Percentiles rank a stretch among this genome's conserved stretches.
Conservation (phyloP, 2,797 vertebrate genomes). For the Enteromius argenteus region DNA sequence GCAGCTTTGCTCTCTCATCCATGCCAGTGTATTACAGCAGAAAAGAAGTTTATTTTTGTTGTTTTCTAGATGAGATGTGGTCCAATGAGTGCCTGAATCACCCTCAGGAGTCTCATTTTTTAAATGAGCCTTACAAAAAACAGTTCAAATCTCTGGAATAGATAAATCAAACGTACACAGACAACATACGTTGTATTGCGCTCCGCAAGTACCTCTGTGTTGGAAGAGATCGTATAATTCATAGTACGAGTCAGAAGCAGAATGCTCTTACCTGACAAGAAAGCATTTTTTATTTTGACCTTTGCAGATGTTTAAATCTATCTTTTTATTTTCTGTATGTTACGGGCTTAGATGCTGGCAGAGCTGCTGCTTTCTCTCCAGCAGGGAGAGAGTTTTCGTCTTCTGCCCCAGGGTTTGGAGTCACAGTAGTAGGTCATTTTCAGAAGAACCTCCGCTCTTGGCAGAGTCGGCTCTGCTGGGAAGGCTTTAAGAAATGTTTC, state of each 20-base stretch:
- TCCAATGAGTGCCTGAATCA: constrained; percentile 15
- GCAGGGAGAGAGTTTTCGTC: constrained; percentile 28
- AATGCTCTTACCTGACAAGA: constrained; percentile 12
- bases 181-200: neutral
- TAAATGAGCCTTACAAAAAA: neutral
- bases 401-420: constrained; percentile 43
- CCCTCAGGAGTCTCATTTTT: constrained; percentile 38
- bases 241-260: neutral
- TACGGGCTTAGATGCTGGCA: neutral
- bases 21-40: constrained; percentile 35
- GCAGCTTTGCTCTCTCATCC: constrained; percentile 20
- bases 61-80: constrained; percentile 30
- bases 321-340: neutral
- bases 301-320: neutral
- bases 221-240: constrained; percentile 1
- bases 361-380: neutral
- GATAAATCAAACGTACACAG: constrained; percentile 13
- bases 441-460: constrained; percentile 61
- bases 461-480: constrained; percentile 55
- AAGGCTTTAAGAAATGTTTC: constrained; percentile 53
- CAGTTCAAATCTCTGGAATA: constrained; percentile 6
- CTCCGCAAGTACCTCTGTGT: neutral
- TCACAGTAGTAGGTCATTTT: constrained; percentile 56
- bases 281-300: neutral
- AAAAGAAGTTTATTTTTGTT: constrained; percentile 37